Conservation (phyloP, 2,113 vertebrate genomes). For the Peromyscus californicus region DNA sequence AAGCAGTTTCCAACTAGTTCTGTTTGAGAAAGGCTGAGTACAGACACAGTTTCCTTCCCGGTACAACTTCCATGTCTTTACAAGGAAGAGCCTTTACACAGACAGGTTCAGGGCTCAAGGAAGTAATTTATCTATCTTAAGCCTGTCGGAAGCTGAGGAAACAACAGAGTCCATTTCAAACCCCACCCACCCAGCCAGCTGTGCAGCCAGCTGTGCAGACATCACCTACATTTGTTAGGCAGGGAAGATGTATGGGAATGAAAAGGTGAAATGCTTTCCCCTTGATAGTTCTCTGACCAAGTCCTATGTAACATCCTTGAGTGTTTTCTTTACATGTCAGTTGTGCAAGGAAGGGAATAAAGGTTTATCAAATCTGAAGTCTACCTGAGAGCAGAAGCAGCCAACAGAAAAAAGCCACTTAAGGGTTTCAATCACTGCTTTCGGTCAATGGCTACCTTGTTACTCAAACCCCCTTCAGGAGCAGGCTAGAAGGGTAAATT, state of each 20-base stretch:
- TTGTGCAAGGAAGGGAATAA: neutral
- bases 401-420: neutral
- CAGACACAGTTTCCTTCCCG: neutral
- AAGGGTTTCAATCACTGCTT: neutral
- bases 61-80: neutral
- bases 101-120: neutral
- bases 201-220: neutral
- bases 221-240: neutral
- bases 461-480: slow-evolving; percentile 6
- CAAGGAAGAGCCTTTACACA: neutral
- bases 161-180: neutral
- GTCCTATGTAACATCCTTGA: neutral
- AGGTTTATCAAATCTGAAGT: neutral
- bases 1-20: neutral
- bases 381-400: neutral
- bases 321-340: neutral
- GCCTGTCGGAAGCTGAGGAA: neutral
- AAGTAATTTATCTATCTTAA: slow-evolving; percentile 19
- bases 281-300: neutral
- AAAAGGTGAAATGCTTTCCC: neutral
- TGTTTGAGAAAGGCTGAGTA: neutral
- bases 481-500: neutral
- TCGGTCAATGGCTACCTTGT: neutral
- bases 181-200: neutral
- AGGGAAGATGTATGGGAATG: neutral